Evolutionary conservation across 2,888 invertebrate species (phyloP).

Genomic region (Terebella lapidaria): DNA sequence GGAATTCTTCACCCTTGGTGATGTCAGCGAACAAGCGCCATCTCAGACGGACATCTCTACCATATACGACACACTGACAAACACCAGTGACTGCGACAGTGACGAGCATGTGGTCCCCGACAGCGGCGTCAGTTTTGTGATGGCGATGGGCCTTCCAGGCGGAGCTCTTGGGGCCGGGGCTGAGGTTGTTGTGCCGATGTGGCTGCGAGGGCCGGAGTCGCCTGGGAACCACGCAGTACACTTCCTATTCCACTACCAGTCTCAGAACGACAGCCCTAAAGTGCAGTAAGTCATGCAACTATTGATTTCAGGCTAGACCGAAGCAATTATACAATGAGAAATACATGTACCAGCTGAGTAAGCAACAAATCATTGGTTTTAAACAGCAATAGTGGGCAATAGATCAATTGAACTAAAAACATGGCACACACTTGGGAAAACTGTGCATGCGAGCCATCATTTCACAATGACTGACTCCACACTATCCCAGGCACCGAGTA

Average conservation of each 20-base stretch:
- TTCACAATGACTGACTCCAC: too few relatives aligned
- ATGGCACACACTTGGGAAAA: too few relatives aligned
- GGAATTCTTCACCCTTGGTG: constrained; percentile 61
- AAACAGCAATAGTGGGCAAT: too few relatives aligned
- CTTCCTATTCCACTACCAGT: constrained; percentile 71
- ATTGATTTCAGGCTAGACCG: too few relatives aligned
- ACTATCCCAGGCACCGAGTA: constrained; percentile 47
- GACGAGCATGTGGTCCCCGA: constrained; percentile 1
- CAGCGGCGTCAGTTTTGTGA: too few relatives aligned
- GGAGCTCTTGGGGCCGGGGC: constrained; percentile 57
- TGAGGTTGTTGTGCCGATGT: constrained; percentile 59
- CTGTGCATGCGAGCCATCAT: too few relatives aligned
- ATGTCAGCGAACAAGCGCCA: background rate
- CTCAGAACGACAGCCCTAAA: constrained; percentile 44
- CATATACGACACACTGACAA: background rate
- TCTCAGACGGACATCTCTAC: constrained; percentile 2
- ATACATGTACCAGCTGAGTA: too few relatives aligned
- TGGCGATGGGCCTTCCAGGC: too few relatives aligned
- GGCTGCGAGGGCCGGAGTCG: constrained; percentile 67
- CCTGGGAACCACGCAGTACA: constrained; percentile 64
- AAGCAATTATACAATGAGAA: too few relatives aligned
- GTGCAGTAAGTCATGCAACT: constrained; percentile 19
- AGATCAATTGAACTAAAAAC: too few relatives aligned
- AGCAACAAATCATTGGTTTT: too few relatives aligned
- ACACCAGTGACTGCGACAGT: background rate